Evolutionary conservation across 2,888 invertebrate genomes (phyloP).

Genomic region (Oscheius sp.): DNA sequence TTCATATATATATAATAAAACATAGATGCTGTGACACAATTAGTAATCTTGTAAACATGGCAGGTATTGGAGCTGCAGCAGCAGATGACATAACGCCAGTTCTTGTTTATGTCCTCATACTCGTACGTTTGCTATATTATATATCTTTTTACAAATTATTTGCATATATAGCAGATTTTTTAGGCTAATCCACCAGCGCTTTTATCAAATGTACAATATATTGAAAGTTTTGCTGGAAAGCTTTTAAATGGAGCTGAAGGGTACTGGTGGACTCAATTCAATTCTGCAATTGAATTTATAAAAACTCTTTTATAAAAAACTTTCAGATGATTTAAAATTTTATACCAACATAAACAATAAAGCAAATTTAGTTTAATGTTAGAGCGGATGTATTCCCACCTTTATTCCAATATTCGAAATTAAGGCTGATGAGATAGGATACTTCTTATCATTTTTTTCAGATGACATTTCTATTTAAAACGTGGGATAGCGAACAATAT

Average conservation of each 20-base stretch:
- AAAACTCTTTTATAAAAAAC: slow-evolving; percentile 76
- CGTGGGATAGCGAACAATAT: too few relatives aligned
- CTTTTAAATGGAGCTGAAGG: slow-evolving; percentile 81
- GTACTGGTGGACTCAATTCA: slow-evolving; percentile 99
- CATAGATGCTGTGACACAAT: slow-evolving; percentile 88
- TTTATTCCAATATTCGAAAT: too few relatives aligned
- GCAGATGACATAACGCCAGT: slow-evolving; percentile 94
- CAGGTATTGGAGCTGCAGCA: slow-evolving; percentile 77
- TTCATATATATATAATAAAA: not conserved
- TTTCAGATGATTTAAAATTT: too few relatives aligned
- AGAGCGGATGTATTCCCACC: too few relatives aligned
- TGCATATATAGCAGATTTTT: slow-evolving; percentile 15
- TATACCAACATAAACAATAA: too few relatives aligned
- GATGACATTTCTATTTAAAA: too few relatives aligned
- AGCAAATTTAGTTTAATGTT: too few relatives aligned
- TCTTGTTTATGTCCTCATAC: slow-evolving; percentile 90
- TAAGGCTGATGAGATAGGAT: too few relatives aligned
- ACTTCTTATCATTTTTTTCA: too few relatives aligned
- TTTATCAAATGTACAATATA: slow-evolving; percentile 93
- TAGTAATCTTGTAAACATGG: slow-evolving; percentile 88
- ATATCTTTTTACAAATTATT: too few relatives aligned
- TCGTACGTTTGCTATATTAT: slow-evolving; percentile 39
- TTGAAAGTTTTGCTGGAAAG: slow-evolving; percentile 86
- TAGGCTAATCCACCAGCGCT: slow-evolving; percentile 90
- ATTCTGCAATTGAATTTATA: slow-evolving; percentile 93